Evolutionary conservation across 2,888 invertebrate genomes (phyloP), one percentile per base, ranked within the genome.

Genomic region (Patella pellucida): DNA sequence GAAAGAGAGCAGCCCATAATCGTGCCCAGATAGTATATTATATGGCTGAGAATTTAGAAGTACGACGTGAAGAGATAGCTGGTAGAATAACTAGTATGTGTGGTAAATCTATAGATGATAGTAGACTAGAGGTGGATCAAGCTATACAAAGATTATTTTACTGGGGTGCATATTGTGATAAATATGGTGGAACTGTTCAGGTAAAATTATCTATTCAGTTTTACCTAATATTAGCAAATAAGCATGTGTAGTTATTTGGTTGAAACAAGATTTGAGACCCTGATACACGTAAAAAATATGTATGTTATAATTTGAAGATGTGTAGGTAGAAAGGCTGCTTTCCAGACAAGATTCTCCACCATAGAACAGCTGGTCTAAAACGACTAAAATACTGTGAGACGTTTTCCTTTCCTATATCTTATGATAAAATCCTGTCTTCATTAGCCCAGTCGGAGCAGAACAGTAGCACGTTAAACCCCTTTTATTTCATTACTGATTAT

Each of bases 141-240:
- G 85, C 90, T 16, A 83, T 91, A n/a, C 83, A 89, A 76, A 83
- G 91, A 52, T 85, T 92, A 70, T 91, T 90, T 85, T 88, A 90
- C 84, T 92, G 91, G 91, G 91, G 91, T 11, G 89, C 90, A 5
- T 90, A 89, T 81, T 87, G 89, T 80, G 92, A 92, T 82, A 92
- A 92, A 79, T 89, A 86, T 82, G 90, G 91, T 19, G 92, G 91
- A 3, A 83, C 82, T 52, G 89, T 92, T 0, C 91, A 91, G 88
- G 91, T 91, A 79, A 69, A 75, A 70, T 23, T 4, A 9, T 41
- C 41, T 41, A 9, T 41, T 41, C 9, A 7, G 41, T 62, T 19
- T 62, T n/a, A 62, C n/a, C 1, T 62, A 19, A n/a, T 62, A 14
- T 62, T 62, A 0, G 62, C 19, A 19, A 5, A 19, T 62, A 41